These are phyloP conservation scores for Seira ritae DNA, from an alignment of 2,888 invertebrate species.

Conservation along the genomic window DNA sequence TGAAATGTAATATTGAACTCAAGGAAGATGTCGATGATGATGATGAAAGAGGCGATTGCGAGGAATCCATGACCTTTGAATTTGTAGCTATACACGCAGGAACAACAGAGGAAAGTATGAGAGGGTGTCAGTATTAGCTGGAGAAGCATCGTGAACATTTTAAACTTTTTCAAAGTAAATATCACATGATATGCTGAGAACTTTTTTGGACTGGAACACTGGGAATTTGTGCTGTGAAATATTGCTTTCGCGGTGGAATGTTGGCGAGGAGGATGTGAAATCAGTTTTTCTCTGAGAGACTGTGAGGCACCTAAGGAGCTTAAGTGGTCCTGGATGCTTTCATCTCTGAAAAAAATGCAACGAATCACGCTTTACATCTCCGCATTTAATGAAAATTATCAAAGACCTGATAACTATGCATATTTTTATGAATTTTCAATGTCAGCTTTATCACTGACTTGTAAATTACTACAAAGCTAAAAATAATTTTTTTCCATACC, in stretches of 20 bases:
- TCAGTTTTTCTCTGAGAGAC: no score
- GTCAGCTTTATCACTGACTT: no score
- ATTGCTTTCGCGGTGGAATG: no score
- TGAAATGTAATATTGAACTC: slow-evolving; percentile 13
- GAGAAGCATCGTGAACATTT: slow-evolving; percentile 22
- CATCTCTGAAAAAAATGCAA: no score
- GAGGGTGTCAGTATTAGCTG: neutral
- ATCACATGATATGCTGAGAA: slow-evolving; percentile 16
- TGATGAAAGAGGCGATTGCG: neutral
- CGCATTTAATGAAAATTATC: no score
- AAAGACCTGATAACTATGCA: no score
- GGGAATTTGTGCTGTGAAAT: no score
- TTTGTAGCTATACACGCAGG: neutral
- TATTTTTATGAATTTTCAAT: no score
- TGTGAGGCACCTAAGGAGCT: neutral
- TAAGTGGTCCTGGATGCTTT: neutral
- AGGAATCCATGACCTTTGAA: neutral
- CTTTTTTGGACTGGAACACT: no score
- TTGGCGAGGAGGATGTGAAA: no score
- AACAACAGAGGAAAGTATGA: neutral
- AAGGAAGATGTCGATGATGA: neutral
- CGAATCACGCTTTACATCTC: no score
- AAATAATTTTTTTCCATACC: slow-evolving; percentile 11
- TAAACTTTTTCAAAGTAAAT: slow-evolving; percentile 24
- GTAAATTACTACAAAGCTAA: neutral